Evolutionary conservation across 2,888 invertebrate species (phyloP), one percentile per base, ranked within the genome.

Genomic region (Diplazon laetatorius): DNA sequence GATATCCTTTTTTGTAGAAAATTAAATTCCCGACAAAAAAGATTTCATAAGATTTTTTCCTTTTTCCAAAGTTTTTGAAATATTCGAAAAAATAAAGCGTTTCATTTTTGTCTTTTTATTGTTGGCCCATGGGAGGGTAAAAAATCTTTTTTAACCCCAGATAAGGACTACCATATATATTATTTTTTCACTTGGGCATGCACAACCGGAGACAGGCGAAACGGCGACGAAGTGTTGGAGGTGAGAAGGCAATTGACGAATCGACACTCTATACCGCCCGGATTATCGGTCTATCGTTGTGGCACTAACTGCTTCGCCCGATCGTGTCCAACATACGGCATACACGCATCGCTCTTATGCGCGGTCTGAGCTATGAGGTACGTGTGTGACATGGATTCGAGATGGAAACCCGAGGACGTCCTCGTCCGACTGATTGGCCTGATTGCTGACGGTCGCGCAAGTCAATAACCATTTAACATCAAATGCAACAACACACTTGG

Each of bases 381-480:
- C 66, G 79, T 55, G 68, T 74, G 80, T 68, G 77, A 83, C 81
- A 78, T 75, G 82, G 68, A 82, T 81, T 68, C 71, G 52, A 76
- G 76, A 81, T 77, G 75, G 65, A 78, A 57, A 70, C 85, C 83
- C 80, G 83, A 80, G 84, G 76, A 80, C 84, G 87, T 83, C 87
- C 89, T 89, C 87, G 88, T 81, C n/a, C 81, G 72, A 83, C 82
- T 87, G 87, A 89, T 89, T 89, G 89, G 85, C 85, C 86, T 88
- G 86, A 89, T 90, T 89, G 85, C 82, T 78, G 84, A 84, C 82
- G 86, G 85, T 86, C 85, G 84, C 85, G 84, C 84, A 78, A 88
- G 88, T 89, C 89, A 89, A 89, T 87, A 88, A 88, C 85, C 88
- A 88, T 86, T 90, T 87, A 86, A 88, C 87, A 84, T 84, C 80